phyloP scores from a whole-genome alignment of 2,113 vertebrate species.

The Lagenorhynchus albirostris region DNA sequence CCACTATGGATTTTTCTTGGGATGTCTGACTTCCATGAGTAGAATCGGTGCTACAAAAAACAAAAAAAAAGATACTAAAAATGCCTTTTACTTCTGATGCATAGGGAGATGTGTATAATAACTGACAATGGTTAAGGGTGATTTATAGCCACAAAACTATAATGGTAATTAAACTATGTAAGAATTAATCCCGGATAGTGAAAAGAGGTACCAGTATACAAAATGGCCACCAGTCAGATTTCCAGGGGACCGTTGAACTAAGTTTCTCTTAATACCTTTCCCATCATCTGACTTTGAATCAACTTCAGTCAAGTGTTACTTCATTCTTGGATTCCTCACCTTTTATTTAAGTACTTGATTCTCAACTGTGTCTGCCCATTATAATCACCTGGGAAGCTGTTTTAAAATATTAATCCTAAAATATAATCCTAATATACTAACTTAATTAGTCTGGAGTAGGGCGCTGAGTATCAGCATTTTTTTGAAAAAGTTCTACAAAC shows the following conservation, averaged over 20 bases:
- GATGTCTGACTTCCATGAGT: not conserved
- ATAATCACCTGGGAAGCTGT: not conserved
- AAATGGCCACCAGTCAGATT: not conserved
- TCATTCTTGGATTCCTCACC: not conserved
- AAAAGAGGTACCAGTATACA: not conserved
- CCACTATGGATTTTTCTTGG: not conserved
- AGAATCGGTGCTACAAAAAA: not conserved
- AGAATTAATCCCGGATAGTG: not conserved
- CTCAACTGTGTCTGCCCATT: not conserved
- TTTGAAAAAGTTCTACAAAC: not conserved
- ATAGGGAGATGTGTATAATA: not conserved
- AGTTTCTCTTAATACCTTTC: slow-evolving; percentile 1
- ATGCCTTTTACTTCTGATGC: not conserved
- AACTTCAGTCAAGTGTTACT: not conserved
- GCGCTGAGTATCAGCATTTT: not conserved
- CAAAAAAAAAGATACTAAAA: not conserved
- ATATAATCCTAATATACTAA: not conserved
- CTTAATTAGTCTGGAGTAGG: not conserved
- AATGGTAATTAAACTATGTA: not conserved
- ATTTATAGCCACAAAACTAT: not conserved
- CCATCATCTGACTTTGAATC: not conserved
- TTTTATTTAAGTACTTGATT: slow-evolving; percentile 21
- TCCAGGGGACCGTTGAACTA: not conserved
- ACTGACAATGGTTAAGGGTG: not conserved
- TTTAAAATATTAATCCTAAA: slow-evolving; percentile 2